phyloP scores from a whole-genome alignment of 92 coral and sea anemone species.

The Isaurus tuberculatus region DNA sequence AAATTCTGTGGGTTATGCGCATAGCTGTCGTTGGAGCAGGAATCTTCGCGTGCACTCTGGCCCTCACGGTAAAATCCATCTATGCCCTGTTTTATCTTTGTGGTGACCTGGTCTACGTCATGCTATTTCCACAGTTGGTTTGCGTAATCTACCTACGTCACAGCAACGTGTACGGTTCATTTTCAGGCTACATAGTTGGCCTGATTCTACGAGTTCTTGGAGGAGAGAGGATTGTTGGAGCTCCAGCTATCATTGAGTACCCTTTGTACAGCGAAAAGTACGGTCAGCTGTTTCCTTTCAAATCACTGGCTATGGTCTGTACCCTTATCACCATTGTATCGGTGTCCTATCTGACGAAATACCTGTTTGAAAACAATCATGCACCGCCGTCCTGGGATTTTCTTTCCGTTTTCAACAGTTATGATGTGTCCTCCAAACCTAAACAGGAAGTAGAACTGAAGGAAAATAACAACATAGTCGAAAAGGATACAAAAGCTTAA shows the following conservation, averaged over 20 bases:
- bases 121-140: conserved; percentile 89
- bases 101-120: conserved; percentile 88
- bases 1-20: conserved; percentile 90
- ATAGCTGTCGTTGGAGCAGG: conserved; percentile 80
- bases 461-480: background rate
- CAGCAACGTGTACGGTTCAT: conserved; percentile 82
- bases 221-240: conserved; percentile 78
- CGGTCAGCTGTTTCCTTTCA: conserved; percentile 58
- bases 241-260: conserved; percentile 73
- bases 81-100: conserved; percentile 84
- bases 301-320: conserved; percentile 50
- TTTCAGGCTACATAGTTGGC: conserved; percentile 77
- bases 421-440: background rate
- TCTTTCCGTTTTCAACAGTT: conserved; percentile 44
- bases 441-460: conserved; percentile 9
- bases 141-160: conserved; percentile 82
- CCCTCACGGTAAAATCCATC: conserved; percentile 79
- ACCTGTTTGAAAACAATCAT: background rate
- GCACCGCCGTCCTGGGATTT: conserved; percentile 42
- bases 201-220: conserved; percentile 82
- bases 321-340: conserved; percentile 36
- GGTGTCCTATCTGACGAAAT: conserved; percentile 33
- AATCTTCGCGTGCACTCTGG: conserved; percentile 80
- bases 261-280: conserved; percentile 71
- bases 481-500: background rate